Conservation (phyloP, 2,113 vertebrate genomes). For the Tupaia tana region DNA sequence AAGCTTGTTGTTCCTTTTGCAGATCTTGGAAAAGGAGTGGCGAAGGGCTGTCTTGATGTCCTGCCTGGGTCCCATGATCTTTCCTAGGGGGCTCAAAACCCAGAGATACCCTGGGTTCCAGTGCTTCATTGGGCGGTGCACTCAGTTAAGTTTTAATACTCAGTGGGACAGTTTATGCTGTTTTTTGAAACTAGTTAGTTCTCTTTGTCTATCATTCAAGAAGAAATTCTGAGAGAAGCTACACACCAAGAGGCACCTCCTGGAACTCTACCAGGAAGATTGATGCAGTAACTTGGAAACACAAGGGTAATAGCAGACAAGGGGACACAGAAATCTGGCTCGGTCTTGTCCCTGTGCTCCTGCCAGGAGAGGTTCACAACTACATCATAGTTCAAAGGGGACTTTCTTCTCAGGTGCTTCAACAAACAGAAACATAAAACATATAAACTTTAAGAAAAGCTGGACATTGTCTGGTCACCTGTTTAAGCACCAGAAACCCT, state of each 20-base stretch:
- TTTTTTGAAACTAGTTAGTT: neutral
- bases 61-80: neutral
- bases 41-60: neutral
- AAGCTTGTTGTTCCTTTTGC: neutral
- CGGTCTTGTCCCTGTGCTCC: neutral
- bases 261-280: neutral
- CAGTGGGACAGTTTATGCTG: neutral
- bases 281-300: neutral
- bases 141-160: neutral
- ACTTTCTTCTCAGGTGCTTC: neutral
- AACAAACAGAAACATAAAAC: neutral
- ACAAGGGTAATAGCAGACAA: neutral
- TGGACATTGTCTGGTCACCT: neutral
- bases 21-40: neutral
- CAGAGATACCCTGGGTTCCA: neutral
- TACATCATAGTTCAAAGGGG: neutral
- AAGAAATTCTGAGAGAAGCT: neutral
- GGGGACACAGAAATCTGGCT: neutral
- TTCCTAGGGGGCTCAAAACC: neutral
- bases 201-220: neutral
- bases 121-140: neutral
- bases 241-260: neutral
- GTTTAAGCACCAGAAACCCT: neutral
- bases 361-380: neutral
- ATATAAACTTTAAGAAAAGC: neutral